Evolutionary conservation across 2,113 vertebrate genomes (phyloP).

Genomic region (Corythornis madagascariensis): DNA sequence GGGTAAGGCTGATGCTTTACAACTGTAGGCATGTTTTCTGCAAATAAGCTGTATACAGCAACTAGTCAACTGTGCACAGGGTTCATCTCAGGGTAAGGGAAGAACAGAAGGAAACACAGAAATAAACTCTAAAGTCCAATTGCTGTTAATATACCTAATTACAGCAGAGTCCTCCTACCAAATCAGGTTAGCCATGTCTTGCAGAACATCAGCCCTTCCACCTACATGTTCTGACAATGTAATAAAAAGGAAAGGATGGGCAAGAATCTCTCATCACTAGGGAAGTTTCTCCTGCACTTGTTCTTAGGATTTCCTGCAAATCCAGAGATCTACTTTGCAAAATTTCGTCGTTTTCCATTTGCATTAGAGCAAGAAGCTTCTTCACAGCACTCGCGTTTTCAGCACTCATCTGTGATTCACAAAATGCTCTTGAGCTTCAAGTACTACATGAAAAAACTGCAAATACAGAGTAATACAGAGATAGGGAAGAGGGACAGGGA

Average conservation of each 20-base stretch:
- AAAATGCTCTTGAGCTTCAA: not conserved
- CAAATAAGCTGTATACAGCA: not conserved
- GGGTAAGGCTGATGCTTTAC: not conserved
- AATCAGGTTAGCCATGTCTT: not conserved
- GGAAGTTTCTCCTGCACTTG: not conserved
- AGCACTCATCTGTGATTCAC: accelerated
- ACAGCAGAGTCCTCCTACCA: not conserved
- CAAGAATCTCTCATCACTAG: not conserved
- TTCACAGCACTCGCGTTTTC: not conserved
- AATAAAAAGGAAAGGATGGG: not conserved
- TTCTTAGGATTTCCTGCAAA: not conserved
- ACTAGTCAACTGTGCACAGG: not conserved
- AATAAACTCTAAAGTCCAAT: not conserved
- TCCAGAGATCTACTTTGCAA: not conserved
- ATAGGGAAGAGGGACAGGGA: not conserved
- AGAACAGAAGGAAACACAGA: not conserved
- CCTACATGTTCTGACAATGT: not conserved
- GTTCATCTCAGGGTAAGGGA: not conserved
- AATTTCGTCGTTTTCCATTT: not conserved
- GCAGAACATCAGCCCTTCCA: not conserved
- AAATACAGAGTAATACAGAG: not conserved
- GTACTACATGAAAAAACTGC: not conserved
- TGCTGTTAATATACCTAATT: not conserved
- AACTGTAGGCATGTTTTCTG: not conserved
- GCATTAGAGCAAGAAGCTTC: not conserved